Evolutionary conservation across 1,140 invertebrate genomes (phyloP), one percentile per base, ranked within the genome.

Genomic region (Pseudomyrmex sp.): DNA sequence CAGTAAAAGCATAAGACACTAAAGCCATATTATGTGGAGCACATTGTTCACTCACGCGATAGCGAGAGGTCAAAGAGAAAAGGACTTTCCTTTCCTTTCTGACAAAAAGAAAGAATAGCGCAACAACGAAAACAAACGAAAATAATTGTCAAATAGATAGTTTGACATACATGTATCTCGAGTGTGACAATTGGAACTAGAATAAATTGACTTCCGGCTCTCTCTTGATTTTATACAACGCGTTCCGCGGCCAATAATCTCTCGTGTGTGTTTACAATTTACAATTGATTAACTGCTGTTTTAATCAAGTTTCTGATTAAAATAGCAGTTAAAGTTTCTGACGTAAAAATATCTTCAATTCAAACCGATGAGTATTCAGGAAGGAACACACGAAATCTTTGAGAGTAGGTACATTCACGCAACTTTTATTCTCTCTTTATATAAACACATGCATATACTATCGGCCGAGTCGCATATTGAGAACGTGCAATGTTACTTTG

Each of bases 1-100:
- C 79, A 83, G 83, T 69, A 87, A 88, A 83, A 88, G 77, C 86
- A 74, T 83, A 79, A 88, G 87, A 88, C 86, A 84, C 54, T 85
- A 88, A 79, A 84, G 66, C 68, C 66, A 82, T 82, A 82, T 85
- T 77, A 88, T 76, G 68, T 74, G 83, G 68, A 82, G 75, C 79
- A 58, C 69, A 85, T 79, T 83, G 83, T 88, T 85, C 72, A 13
- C 35, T 35, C 50, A 72, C 59, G 35, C 54, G 26, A 70, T 66
- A 63, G 50, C 50, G 65, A 84, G 50, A 84, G 70, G 73, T 84
- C 82, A 46, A 84, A 79, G 63, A 35, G 58, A 46, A 50, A 59
- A 66, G 52, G 20, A 58, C 50, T 80, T 80, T 56, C 48, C 72
- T 59, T 80, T 80, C 58, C 69, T 80, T 58, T 56, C n/a, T 10